These are phyloP conservation scores for Phocides pigmalion DNA, from an alignment of 1,140 invertebrate genomes.

Conservation along the genomic window DNA sequence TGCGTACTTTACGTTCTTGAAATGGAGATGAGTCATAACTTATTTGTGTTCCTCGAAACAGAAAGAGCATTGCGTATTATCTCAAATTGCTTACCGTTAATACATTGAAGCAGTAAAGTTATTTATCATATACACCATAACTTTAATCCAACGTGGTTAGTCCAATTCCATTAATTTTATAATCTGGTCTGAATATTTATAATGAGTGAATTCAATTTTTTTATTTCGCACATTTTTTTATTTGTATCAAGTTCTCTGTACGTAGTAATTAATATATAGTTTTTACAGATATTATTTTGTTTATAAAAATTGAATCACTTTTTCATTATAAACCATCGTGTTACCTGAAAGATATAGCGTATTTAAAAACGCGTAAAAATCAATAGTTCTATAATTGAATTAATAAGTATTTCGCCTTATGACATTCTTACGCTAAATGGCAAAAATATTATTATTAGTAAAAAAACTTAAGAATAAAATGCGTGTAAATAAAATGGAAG, in stretches of 20 bases:
- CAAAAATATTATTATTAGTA: not conserved
- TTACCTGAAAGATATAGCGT: conserved; percentile 4
- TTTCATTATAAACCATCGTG: too few species aligned
- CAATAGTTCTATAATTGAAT: conserved; percentile 31
- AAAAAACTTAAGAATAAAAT: not conserved
- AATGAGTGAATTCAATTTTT: too few species aligned
- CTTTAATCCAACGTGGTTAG: conserved; percentile 26
- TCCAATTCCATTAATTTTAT: not conserved
- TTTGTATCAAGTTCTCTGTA: too few species aligned
- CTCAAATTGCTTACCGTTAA: conserved; percentile 62
- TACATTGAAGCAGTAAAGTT: conserved; percentile 53
- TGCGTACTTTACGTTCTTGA: not conserved
- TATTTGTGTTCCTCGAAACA: conserved; percentile 62
- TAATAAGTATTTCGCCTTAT: conserved; percentile 42
- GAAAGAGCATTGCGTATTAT: conserved; percentile 37
- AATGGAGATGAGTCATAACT: conserved; percentile 60
- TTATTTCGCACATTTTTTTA: not conserved
- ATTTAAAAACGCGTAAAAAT: conserved; percentile 14
- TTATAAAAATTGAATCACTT: too few species aligned
- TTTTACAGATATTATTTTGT: too few species aligned
- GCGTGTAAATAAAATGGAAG: too few species aligned
- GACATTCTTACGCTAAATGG: not conserved
- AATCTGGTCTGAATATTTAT: too few species aligned
- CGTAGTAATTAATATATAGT: too few species aligned
- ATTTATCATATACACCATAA: conserved; percentile 49